phyloP scores from a whole-genome alignment of 2,888 invertebrate genomes.

The Lordiphosa andalusiaca region DNA sequence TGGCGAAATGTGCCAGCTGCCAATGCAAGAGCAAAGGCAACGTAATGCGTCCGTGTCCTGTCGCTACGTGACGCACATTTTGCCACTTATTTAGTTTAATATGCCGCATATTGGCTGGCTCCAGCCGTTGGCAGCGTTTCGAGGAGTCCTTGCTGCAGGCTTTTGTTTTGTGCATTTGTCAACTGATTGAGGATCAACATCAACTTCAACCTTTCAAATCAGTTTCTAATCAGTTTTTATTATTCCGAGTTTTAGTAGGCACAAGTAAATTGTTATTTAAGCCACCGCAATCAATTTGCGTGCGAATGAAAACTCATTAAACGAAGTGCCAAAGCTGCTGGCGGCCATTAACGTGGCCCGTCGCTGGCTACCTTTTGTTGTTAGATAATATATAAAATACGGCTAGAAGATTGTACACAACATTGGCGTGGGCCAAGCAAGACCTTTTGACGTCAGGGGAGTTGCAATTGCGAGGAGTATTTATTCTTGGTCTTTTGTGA shows the following conservation, averaged over 20 bases:
- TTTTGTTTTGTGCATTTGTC: conserved; percentile 6
- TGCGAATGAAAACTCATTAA: conserved; percentile 49
- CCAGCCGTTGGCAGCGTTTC: not conserved
- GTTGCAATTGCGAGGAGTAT: conserved; percentile 16
- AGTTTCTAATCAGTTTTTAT: too few relatives aligned
- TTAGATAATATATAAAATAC: not conserved
- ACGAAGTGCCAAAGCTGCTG: conserved; percentile 38
- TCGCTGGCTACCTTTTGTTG: not conserved
- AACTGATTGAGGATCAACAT: conserved; percentile 1
- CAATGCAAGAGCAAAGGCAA: conserved; percentile 6
- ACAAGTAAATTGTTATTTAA: conserved; percentile 31
- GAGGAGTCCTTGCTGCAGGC: too few relatives aligned
- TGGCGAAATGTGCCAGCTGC: conserved; percentile 9
- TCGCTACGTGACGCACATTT: conserved; percentile 43
- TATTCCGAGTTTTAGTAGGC: too few relatives aligned
- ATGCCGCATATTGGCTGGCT: conserved; percentile 21
- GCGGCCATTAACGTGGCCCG: conserved; percentile 21
- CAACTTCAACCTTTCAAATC: conserved; percentile 18
- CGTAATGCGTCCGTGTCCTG: conserved; percentile 25
- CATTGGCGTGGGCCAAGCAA: conserved; percentile 10
- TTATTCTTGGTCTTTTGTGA: conserved; percentile 25
- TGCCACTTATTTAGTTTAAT: conserved; percentile 47
- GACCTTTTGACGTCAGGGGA: conserved; percentile 8
- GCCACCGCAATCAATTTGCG: conserved; percentile 44
- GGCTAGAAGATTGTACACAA: not conserved